A percentile compares a stretch with the other conserved stretches of the same genome.
Conservation (phyloP, 2,797 vertebrate species). For the Eulemur rubriventer region DNA sequence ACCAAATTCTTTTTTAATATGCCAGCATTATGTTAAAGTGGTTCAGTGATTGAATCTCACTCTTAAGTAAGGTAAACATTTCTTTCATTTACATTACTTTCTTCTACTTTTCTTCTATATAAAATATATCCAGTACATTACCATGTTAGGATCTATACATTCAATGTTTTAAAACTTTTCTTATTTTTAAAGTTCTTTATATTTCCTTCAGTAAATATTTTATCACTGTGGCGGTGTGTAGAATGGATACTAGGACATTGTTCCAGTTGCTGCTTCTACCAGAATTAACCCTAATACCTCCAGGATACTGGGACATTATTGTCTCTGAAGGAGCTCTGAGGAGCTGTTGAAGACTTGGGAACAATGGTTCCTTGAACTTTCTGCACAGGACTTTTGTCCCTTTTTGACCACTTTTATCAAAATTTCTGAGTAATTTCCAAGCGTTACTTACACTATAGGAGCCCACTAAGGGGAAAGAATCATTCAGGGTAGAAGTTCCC, state of each 20-base stretch:
- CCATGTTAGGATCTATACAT: not conserved
- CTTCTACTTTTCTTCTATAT: not conserved
- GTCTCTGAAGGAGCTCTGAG: not conserved
- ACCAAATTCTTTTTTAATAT: slow-evolving; percentile 38
- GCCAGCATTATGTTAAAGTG: not conserved
- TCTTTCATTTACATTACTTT: not conserved
- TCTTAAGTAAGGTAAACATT: not conserved
- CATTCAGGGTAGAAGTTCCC: not conserved
- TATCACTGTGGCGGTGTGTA: not conserved
- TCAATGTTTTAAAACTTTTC: not conserved
- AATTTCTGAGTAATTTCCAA: not conserved
- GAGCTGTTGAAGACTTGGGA: not conserved
- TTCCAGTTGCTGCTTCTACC: not conserved
- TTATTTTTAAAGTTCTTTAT: slow-evolving; percentile 14
- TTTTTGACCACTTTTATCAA: not conserved
- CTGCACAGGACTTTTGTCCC: not conserved
- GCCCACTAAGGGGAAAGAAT: not conserved
- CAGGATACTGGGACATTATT: not conserved
- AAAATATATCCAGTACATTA: not conserved
- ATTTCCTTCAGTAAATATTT: not conserved
- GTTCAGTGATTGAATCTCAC: not conserved
- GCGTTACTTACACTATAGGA: not conserved
- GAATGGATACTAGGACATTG: not conserved
- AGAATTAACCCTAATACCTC: not conserved
- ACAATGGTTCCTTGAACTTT: not conserved